Evolutionary conservation across 1,140 invertebrate species (phyloP), one percentile per base, ranked within the genome.

Genomic region (Bathynomus jamesi): DNA sequence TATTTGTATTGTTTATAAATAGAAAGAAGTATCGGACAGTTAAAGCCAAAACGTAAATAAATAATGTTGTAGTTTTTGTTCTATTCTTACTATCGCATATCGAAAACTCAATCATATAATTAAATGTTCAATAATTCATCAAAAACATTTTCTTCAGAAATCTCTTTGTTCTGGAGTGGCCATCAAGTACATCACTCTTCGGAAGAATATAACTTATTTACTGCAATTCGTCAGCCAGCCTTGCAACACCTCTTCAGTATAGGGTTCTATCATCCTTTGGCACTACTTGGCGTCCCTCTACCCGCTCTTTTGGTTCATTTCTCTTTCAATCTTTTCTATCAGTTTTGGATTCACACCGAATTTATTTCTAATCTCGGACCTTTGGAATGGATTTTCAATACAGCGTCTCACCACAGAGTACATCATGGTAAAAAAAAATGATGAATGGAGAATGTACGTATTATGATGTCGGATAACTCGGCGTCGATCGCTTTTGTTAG

Each of bases 151-250:
- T 65, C 74, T 28, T 78, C 92, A 90, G 68, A 74, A 27, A 25
- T 13, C 3, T 65, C 8, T 60, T 8, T 74, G 28, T 29, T 81
- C n/a, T 79, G 86, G 85, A 69, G 62, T 0, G 90, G 94, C 72
- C 95, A 98, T 83, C 94, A 96, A 83, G 93, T 95, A 0, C 95
- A 98, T 82, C 95, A 98, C 79, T 96, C 93, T 78, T 95, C 93
- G n/a, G 94, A 98, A 82, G 94, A 97, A 79, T 97, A 94, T 82
- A 96, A 96, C 83, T 85, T 96, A 78, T 89, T 90, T 8, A 92
- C 94, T 32, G 93, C 92, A 1, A 84, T 95, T 68, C 81, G 94
- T 40, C 93, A 96, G 80, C 93, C 92, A 0, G 78, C 89, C 0
- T 79, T 95, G 24, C 92, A 95, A 80, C 87, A 88, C 63, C 93